Conservation (phyloP, 2,888 invertebrate species). For the Ormyrus nitidulus region DNA sequence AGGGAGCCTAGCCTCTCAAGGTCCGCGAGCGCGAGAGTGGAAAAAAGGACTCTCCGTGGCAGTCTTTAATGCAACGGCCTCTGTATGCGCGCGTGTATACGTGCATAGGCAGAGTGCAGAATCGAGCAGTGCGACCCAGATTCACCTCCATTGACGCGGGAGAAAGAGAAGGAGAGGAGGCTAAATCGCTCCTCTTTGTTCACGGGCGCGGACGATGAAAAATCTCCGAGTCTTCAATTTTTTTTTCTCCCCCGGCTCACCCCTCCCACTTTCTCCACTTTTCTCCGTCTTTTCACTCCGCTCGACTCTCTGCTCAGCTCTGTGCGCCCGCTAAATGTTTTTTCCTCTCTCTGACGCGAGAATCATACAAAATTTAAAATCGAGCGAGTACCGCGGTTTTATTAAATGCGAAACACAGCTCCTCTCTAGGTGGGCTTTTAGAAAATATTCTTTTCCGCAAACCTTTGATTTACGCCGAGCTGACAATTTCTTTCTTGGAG, state of each 20-base stretch:
- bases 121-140: constrained; percentile 51
- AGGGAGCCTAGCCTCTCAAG: constrained; percentile 24
- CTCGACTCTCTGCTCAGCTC: neutral
- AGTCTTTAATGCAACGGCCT: neutral
- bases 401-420: too few relatives aligned
- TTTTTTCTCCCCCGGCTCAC: neutral
- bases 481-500: too few relatives aligned
- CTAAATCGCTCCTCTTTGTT: constrained; percentile 31
- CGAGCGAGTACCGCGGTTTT: too few relatives aligned
- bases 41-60: constrained; percentile 22
- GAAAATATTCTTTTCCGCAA: too few relatives aligned
- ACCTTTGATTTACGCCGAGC: too few relatives aligned
- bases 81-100: neutral
- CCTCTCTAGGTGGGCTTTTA: too few relatives aligned
- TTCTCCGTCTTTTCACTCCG: neutral
- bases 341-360: neutral
- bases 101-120: neutral
- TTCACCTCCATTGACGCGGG: constrained; percentile 43
- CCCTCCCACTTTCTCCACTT: too few relatives aligned
- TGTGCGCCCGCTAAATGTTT: neutral
- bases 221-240: constrained; percentile 20
- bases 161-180: constrained; percentile 1
- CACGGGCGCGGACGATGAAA: constrained; percentile 20
- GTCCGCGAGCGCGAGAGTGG: constrained; percentile 10
- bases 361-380: too few relatives aligned